Evolutionary conservation across 1,140 invertebrate genomes (phyloP).

Genomic region (Oscheius sp.): DNA sequence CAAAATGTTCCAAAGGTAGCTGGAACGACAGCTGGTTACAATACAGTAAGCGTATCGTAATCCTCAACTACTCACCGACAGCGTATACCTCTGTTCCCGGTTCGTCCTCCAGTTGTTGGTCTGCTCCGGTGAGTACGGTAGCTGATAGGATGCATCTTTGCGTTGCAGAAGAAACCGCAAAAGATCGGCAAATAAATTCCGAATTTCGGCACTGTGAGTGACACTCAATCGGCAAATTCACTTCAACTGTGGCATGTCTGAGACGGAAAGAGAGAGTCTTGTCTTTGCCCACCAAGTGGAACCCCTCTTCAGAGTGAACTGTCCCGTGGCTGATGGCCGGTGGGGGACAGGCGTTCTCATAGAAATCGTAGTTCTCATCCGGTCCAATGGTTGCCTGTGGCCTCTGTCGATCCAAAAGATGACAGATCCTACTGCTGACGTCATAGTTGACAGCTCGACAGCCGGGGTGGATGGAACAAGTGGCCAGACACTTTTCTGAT

Average conservation of each 20-base stretch:
- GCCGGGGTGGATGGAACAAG: background rate
- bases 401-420: constrained; percentile 1
- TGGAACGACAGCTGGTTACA: too few relatives aligned
- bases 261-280: background rate
- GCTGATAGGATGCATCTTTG: background rate
- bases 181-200: background rate
- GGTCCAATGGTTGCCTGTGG: background rate
- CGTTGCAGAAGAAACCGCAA: background rate
- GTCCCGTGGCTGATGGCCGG: background rate
- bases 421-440: constrained; percentile 13
- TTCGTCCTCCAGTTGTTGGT: background rate
- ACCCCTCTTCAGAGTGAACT: background rate
- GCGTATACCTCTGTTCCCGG: background rate
- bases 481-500: constrained; percentile 19
- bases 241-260: background rate
- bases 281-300: constrained; percentile 3
- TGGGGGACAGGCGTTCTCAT: constrained; percentile 18
- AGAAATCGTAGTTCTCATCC: constrained; percentile 33
- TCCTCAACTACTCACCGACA: too few relatives aligned
- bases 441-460: constrained; percentile 30
- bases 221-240: background rate
- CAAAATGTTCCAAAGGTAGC: too few relatives aligned
- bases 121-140: background rate
- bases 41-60: too few relatives aligned
- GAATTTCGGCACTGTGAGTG: background rate